Conservation (phyloP, 2,113 vertebrate genomes). For the Micromys minutus region DNA sequence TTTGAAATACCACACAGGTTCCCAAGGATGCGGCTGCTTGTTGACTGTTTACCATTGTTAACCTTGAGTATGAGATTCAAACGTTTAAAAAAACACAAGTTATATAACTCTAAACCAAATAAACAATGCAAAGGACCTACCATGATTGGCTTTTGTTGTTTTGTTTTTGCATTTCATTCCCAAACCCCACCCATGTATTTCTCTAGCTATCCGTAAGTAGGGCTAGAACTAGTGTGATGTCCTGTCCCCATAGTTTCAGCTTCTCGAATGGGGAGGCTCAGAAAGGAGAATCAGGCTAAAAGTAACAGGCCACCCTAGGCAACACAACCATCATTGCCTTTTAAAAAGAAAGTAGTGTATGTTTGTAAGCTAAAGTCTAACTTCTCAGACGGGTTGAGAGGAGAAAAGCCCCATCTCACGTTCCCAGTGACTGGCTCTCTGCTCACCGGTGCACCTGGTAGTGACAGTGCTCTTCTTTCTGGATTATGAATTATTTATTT, state of each 20-base stretch:
- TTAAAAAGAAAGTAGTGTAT: neutral
- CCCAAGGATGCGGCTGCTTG: neutral
- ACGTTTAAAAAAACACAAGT: slow-evolving; percentile 38
- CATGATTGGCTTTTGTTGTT: neutral
- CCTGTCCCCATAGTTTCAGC: neutral
- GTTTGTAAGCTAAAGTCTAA: neutral
- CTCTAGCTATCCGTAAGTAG: neutral
- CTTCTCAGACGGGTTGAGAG: neutral
- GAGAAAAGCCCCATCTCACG: neutral
- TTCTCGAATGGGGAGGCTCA: neutral
- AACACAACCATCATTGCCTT: neutral
- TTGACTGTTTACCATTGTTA: neutral
- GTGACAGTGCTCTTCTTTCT: slow-evolving; percentile 34
- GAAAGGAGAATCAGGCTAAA: neutral
- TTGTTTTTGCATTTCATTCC: neutral
- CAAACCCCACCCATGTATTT: neutral
- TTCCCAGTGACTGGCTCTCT: neutral
- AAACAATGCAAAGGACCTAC: neutral
- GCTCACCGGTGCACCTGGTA: neutral
- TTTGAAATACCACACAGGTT: slow-evolving; percentile 15
- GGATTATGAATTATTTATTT: slow-evolving; percentile 61
- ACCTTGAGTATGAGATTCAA: slow-evolving; percentile 46
- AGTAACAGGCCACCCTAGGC: neutral
- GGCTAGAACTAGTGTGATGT: neutral
- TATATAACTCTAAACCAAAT: neutral